Conservation (phyloP, 1,140 invertebrate genomes). For the Calosoma granatense region DNA sequence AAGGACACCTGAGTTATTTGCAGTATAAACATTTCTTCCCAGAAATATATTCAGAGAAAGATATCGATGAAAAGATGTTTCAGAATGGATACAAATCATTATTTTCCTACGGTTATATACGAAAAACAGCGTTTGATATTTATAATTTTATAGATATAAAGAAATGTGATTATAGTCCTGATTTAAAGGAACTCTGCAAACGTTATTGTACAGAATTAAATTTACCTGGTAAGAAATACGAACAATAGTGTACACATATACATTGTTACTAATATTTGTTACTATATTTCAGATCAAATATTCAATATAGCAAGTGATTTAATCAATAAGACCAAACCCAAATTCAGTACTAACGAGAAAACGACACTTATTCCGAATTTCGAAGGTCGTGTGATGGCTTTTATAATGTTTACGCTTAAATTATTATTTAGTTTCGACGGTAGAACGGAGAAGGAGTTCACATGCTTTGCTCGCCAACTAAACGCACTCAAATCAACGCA, state of each 20-base stretch:
- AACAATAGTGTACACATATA: constrained; percentile 21
- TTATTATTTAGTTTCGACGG: constrained; percentile 47
- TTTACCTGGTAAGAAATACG: constrained; percentile 36
- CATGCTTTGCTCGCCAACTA: constrained; percentile 36
- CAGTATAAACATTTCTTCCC: constrained; percentile 45
- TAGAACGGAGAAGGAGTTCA: constrained; percentile 40
- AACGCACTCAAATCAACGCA: constrained; percentile 19
- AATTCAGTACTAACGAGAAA: constrained; percentile 27
- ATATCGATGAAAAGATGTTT: constrained; percentile 23
- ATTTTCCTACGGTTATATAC: constrained; percentile 32
- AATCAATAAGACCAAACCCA: constrained; percentile 33
- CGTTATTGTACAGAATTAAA: constrained; percentile 45
- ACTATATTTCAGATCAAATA: constrained; percentile 31
- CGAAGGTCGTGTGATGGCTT: constrained; percentile 46
- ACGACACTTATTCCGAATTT: constrained; percentile 34
- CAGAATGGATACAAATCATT: constrained; percentile 27
- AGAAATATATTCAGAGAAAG: constrained; percentile 29
- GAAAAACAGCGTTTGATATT: constrained; percentile 27
- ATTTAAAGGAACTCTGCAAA: constrained; percentile 36
- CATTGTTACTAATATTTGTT: constrained; percentile 18
- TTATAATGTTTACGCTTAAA: constrained; percentile 45
- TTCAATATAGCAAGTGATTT: constrained; percentile 33
- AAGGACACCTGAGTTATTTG: constrained; percentile 47
- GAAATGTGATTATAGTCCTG: constrained; percentile 33
- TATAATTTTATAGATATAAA: constrained; percentile 35